Evolutionary conservation across 2,797 vertebrate species (phyloP).

Genomic region (Discoglossus pictus): DNA sequence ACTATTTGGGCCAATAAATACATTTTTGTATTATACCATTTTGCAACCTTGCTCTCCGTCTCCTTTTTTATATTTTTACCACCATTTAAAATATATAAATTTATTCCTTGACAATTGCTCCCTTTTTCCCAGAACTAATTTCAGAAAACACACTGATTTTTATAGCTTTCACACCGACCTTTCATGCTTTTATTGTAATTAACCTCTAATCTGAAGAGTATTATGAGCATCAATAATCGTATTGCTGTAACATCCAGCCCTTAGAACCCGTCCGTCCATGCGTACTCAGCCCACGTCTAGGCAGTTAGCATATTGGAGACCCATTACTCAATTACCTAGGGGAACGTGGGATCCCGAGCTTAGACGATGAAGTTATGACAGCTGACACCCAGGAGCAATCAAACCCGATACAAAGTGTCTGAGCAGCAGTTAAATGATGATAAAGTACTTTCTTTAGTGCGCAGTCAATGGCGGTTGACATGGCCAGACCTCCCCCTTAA

Average conservation of each 20-base stretch:
- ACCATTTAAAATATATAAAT: too few species aligned
- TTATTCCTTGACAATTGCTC: too few species aligned
- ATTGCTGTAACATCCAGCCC: slow-evolving; percentile 13
- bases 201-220: slow-evolving; percentile 29
- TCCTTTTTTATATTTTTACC: too few species aligned
- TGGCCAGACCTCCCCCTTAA: slow-evolving; percentile 85
- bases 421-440: slow-evolving; percentile 94
- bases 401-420: slow-evolving; percentile 81
- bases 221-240: slow-evolving; percentile 21
- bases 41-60: too few species aligned
- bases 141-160: background rate
- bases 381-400: slow-evolving; percentile 78
- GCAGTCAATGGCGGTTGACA: slow-evolving; percentile 85
- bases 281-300: slow-evolving; percentile 9
- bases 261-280: slow-evolving; percentile 18
- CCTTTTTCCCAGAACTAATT: too few species aligned
- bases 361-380: slow-evolving; percentile 77
- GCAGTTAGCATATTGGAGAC: slow-evolving; percentile 59
- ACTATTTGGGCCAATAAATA: too few species aligned
- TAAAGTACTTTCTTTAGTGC: slow-evolving; percentile 92
- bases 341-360: slow-evolving; percentile 59
- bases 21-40: too few species aligned
- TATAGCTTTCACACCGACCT: slow-evolving; percentile 13
- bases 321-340: slow-evolving; percentile 66
- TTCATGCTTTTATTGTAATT: slow-evolving; percentile 28